Evolutionary conservation across 1,140 invertebrate species (phyloP).

Genomic region (Globodera rostochiensis): DNA sequence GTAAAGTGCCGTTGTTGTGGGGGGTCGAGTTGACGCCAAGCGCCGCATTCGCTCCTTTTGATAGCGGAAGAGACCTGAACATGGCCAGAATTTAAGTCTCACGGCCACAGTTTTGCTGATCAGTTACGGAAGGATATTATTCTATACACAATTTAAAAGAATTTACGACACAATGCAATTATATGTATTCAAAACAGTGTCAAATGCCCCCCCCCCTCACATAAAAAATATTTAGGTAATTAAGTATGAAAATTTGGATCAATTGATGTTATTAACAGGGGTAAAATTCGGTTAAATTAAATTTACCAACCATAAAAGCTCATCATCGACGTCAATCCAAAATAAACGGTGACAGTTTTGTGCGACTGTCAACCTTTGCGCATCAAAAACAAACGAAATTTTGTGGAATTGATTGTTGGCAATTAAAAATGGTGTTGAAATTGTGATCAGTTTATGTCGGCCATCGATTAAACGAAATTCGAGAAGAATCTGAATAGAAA

Average conservation of each 20-base stretch:
- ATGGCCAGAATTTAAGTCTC: neutral
- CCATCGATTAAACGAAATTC: conserved; percentile 33
- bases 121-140: neutral
- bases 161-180: conserved; percentile 17
- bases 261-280: conserved; percentile 2
- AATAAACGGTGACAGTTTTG: conserved; percentile 36
- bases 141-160: neutral
- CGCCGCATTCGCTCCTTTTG: neutral
- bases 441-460: conserved; percentile 36
- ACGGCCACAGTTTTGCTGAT: neutral
- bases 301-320: conserved; percentile 11
- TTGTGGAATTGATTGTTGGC: conserved; percentile 36
- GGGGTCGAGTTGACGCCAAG: neutral
- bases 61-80: neutral
- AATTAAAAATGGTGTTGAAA: conserved; percentile 16
- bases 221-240: too few relatives aligned
- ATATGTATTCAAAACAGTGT: too few relatives aligned
- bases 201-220: too few relatives aligned
- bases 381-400: conserved; percentile 30
- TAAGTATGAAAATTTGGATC: conserved; percentile 7
- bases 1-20: neutral
- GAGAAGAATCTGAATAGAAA: conserved; percentile 23
- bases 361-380: conserved; percentile 2
- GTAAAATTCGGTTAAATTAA: neutral
- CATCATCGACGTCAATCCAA: conserved; percentile 33